Conservation (phyloP, 2,113 vertebrate species). For the Pseudois nayaur region DNA sequence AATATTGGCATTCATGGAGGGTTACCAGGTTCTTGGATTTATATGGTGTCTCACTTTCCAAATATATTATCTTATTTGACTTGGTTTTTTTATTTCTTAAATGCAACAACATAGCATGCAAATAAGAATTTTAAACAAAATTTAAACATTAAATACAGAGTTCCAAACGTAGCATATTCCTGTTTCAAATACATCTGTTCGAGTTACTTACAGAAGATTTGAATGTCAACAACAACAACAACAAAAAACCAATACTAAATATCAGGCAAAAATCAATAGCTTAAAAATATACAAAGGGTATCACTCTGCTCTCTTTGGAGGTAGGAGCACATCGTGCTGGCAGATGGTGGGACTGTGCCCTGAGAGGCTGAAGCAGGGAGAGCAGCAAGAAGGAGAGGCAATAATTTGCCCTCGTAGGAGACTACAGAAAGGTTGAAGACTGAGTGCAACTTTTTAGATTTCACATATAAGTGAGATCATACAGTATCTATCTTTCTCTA, state of each 20-base stretch:
- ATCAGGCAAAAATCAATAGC: neutral
- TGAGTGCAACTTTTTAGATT: neutral
- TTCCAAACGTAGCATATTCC: neutral
- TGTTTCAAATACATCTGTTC: neutral
- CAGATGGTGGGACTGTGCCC: neutral
- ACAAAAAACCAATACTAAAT: neutral
- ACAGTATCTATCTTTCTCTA: neutral
- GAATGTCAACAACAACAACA: neutral
- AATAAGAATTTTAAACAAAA: neutral
- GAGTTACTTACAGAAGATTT: neutral
- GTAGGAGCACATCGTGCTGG: neutral
- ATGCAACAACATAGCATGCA: neutral
- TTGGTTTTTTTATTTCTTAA: neutral
- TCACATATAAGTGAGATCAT: neutral
- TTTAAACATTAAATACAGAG: neutral
- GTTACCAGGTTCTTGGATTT: neutral
- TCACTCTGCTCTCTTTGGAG: neutral
- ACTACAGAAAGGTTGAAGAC: neutral
- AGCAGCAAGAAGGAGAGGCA: neutral
- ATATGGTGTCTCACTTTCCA: neutral
- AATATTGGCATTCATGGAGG: neutral
- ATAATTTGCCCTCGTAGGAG: neutral
- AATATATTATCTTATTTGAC: neutral
- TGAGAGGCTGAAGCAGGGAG: neutral
- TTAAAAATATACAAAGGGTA: neutral